Evolutionary conservation across 1,140 invertebrate genomes (phyloP), one percentile per base, ranked within the genome.

Genomic region (Acromyrmex echinatior): DNA sequence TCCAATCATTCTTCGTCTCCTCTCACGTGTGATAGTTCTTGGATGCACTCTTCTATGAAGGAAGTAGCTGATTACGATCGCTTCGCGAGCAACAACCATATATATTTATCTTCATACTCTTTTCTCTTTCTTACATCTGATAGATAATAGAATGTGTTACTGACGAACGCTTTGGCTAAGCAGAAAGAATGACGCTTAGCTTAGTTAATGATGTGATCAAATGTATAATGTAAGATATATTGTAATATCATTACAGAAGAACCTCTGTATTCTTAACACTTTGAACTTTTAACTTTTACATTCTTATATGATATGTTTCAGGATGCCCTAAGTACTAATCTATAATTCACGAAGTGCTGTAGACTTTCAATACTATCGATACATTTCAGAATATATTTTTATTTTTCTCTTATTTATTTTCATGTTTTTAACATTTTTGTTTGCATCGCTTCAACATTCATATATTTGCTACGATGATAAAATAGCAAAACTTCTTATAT

Each of bases 11-110:
- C 71, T 68, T 73, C 88, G 45, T 86, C 63, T 86, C 85, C 51
- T 87, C 73, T 91, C 84, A 85, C 77, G 86, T 91, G 90, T 89
- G 87, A 91, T 91, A 89, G 86, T 28, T 89, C 68, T 85, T 85
- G 60, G 81, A 74, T 70, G 79, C 87, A 91, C 87, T 85, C 45
- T 81, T 84, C 53, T 66, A 63, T 73, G 18, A 12, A 51, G 60
- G 9, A 79, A 87, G 71, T 84, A 73, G 60, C 39, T 45, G 9
- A 65, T 58, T 56, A 65, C 63, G 58, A 76, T 51, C 60, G 21
- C n/a, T 76, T 51, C 65, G 10, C 39, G 39, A 45, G 18, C 65
- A 86, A 21, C 51, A 39, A 16, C 14, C 39, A 62, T 49, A 56
- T 65, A 77, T 49, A 53, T 31, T 68, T 89, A 77, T 79, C 79